These are phyloP conservation scores for Diplogasteroides magnus DNA, from an alignment of 1,140 invertebrate genomes.

Conservation along the genomic window DNA sequence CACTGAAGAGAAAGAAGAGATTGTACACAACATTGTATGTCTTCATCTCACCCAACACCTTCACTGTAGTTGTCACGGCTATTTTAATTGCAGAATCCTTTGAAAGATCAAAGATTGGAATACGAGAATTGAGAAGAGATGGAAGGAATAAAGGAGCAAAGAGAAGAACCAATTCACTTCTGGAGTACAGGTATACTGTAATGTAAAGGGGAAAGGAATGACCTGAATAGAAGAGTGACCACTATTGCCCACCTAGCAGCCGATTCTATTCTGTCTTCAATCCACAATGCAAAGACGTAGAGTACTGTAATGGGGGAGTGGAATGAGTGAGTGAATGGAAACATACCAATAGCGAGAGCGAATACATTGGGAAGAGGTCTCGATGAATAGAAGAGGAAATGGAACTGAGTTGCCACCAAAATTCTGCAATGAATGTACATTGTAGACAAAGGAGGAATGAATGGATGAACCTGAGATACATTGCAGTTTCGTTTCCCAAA, in stretches of 20 bases:
- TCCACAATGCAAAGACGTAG: constrained; percentile 76
- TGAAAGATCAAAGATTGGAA: constrained; percentile 60
- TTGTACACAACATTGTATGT: no score
- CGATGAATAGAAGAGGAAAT: constrained; percentile 93
- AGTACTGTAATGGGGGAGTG: constrained; percentile 70
- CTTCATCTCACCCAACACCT: constrained; percentile 54
- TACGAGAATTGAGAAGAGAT: constrained; percentile 65
- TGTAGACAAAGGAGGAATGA: constrained; percentile 3
- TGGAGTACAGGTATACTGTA: no score
- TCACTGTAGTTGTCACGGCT: constrained; percentile 61
- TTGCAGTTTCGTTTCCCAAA: constrained; percentile 72
- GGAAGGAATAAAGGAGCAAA: constrained; percentile 78
- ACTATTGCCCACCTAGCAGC: constrained; percentile 79
- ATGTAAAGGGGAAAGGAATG: no score
- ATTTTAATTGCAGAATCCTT: constrained; percentile 60
- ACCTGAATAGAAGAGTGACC: constrained; percentile 77
- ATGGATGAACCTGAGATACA: constrained; percentile 65
- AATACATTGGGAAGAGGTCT: constrained; percentile 91
- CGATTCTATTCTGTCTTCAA: constrained; percentile 68
- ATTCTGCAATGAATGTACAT: constrained; percentile 58
- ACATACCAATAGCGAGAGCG: constrained; percentile 79
- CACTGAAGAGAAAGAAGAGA: constrained; percentile 61
- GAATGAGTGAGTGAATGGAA: constrained; percentile 13
- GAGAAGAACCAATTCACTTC: constrained; percentile 79
- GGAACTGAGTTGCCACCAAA: constrained; percentile 85